Percentiles rank a stretch among this genome's conserved stretches.
Conservation (phyloP, 2,888 invertebrate genomes). For the Vanessa cardui region DNA sequence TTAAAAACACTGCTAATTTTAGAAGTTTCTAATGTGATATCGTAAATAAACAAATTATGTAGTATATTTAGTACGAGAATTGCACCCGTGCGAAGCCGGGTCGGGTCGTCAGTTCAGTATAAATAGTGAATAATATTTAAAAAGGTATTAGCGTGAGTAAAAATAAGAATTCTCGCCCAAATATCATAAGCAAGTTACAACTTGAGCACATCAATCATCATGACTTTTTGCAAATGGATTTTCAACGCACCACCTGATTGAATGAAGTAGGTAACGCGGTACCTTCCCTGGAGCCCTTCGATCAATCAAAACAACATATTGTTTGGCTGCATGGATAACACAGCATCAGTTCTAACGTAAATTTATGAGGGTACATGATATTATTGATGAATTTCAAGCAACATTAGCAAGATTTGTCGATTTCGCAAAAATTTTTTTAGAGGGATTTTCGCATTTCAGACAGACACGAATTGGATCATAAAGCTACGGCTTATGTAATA, state of each 20-base stretch:
- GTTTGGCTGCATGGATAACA: conserved; percentile 50
- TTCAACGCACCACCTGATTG: conserved; percentile 48
- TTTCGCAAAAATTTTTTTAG: conserved; percentile 19
- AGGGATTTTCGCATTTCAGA: conserved; percentile 20
- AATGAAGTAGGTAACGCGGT: conserved; percentile 43
- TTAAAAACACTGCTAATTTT: too few relatives aligned
- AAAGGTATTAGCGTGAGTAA: conserved; percentile 12
- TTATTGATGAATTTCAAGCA: conserved; percentile 59
- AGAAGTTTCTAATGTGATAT: too few relatives aligned
- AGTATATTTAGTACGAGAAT: too few relatives aligned
- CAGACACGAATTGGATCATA: neutral
- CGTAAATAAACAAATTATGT: too few relatives aligned
- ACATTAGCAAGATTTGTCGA: conserved; percentile 64
- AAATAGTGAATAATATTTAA: too few relatives aligned
- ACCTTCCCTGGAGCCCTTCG: conserved; percentile 38
- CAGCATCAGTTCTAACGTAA: conserved; percentile 49
- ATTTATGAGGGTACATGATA: conserved; percentile 52
- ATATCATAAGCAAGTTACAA: conserved; percentile 30
- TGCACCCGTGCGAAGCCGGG: too few relatives aligned
- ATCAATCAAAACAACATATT: conserved; percentile 57
- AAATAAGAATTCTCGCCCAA: conserved; percentile 14
- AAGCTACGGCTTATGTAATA: neutral
- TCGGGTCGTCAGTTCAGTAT: too few relatives aligned
- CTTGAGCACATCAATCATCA: conserved; percentile 41
- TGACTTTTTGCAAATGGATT: conserved; percentile 45